Percentiles rank a stretch among this genome's conserved stretches.
These are phyloP conservation scores for Vanessa cardui DNA, from an alignment of 2,888 invertebrate species.

Conservation along the genomic window DNA sequence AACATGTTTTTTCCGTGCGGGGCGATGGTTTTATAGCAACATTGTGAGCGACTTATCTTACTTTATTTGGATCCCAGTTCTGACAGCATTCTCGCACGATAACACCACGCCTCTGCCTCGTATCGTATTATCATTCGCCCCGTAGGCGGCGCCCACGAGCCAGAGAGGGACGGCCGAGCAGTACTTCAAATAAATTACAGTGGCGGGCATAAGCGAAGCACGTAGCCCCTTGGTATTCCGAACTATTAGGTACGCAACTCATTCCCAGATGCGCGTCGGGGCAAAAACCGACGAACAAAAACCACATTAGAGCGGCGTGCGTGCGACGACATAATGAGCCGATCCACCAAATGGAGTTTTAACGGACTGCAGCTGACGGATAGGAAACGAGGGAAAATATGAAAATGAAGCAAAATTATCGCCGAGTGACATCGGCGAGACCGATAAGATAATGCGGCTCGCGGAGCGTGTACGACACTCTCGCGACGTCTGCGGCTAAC, in stretches of 20 bases:
- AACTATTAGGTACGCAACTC: conserved; percentile 46
- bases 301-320: conserved; percentile 45
- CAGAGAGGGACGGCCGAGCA: conserved; percentile 34
- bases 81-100: conserved; percentile 50
- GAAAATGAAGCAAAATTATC: conserved; percentile 37
- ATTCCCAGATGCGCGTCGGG: conserved; percentile 41
- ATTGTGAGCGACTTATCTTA: conserved; percentile 45
- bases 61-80: conserved; percentile 49
- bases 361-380: conserved; percentile 47
- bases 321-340: conserved; percentile 40
- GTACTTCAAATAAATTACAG: conserved; percentile 40
- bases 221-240: conserved; percentile 44
- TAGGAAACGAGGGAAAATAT: conserved; percentile 37
- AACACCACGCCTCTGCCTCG: conserved; percentile 37
- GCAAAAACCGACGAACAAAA: conserved; percentile 44
- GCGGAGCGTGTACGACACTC: conserved; percentile 18
- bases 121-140: conserved; percentile 32
- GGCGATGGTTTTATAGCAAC: conserved; percentile 33
- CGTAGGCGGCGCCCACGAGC: conserved; percentile 25
- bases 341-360: conserved; percentile 45
- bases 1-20: conserved; percentile 8
- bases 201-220: conserved; percentile 36
- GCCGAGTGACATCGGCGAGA: conserved; percentile 15
- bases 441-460: conserved; percentile 24
- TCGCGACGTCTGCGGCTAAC: conserved; percentile 20